Percentiles rank a stretch among this genome's conserved stretches.
These are phyloP conservation scores for Hypotaenidia okinawae DNA, from an alignment of 2,797 vertebrate species.

Conservation along the genomic window DNA sequence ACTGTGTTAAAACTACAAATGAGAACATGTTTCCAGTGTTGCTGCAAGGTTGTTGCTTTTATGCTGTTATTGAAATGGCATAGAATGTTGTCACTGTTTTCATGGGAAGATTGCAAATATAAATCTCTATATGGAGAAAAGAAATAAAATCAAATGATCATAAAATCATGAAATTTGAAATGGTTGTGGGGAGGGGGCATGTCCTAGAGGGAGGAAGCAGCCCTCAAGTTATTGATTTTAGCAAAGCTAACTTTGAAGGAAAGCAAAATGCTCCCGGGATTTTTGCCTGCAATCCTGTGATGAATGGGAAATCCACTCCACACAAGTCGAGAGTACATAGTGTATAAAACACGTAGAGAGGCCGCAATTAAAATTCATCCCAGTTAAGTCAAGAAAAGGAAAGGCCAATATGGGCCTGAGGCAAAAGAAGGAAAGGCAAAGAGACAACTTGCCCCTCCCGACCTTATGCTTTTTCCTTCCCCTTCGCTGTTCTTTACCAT, in stretches of 20 bases:
- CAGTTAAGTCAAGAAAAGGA: constrained; percentile 74
- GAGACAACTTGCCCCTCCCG: constrained; percentile 69
- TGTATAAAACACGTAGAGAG: constrained; percentile 57
- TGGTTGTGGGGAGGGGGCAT: background rate
- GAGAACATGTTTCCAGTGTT: background rate
- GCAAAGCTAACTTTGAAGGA: constrained; percentile 73
- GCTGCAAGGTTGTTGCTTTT: background rate
- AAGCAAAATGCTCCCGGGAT: constrained; percentile 69
- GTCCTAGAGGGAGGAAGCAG: constrained; percentile 30
- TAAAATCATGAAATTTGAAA: constrained; percentile 32
- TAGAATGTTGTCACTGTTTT: background rate
- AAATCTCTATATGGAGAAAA: background rate
- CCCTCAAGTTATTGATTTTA: constrained; percentile 71
- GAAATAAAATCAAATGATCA: constrained; percentile 12
- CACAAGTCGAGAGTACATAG: constrained; percentile 66
- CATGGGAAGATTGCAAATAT: background rate
- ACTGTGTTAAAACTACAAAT: background rate
- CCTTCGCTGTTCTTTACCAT: constrained; percentile 55
- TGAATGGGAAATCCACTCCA: constrained; percentile 77
- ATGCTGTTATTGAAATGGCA: background rate
- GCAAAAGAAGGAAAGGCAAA: constrained; percentile 76
- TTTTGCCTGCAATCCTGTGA: constrained; percentile 72
- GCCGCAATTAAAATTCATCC: constrained; percentile 77
- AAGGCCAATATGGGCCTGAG: constrained; percentile 73
- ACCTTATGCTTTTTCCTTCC: constrained; percentile 70